Base-by-base conservation (phyloP, 1,140 invertebrate genomes). In the Heliconius hewitsoni region DNA sequence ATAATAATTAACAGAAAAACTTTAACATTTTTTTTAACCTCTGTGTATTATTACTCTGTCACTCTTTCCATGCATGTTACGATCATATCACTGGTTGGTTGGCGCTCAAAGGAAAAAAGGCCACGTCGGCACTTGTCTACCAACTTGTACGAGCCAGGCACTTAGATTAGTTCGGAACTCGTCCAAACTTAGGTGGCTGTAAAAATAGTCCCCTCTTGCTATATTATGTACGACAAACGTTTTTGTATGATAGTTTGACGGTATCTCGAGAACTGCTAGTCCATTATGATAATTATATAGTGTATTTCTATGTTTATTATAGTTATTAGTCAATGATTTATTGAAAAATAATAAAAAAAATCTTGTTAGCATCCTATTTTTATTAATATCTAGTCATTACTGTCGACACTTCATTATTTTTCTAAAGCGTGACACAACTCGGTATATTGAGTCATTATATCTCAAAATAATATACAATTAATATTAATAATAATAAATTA, bases 121-220 rank as follows among this genome's bases (percentile, higher is more conserved):
- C 78, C 84, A 87, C 87, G 89, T 88, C 88, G 83, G 83, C 89
- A 90, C 90, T 91, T 90, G 90, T 90, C 90, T 91, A 86, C 87
- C 89, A 92, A 92, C 82, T 93, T 90, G 90, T 90, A 87, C 87
- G 71, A 85, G 85, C 78, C 81, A 78, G 78, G 84, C 88, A 92
- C 89, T 92, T 93, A 92, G 90, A 92, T 93, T 93, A 92, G 90
- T 93, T 93, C 71, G 27, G 52, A 80, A 82, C 75, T 87, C 80
- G 78, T 82, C 81, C 73, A 77, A 81, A 88, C 83, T 87, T 75
- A 73, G 81, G 77, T 74, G 76, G 71, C 46, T 81, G 50, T 75
- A 57, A 77, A 72, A 81, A 80, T 73, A 60, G 52, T 71, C 39
- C 66, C 27, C 39, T 8, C 9, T 72, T 16, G 71, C 18, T 72